Evolutionary conservation across 1,140 invertebrate genomes (phyloP).

Genomic region (Eriosoma lanigerum): DNA sequence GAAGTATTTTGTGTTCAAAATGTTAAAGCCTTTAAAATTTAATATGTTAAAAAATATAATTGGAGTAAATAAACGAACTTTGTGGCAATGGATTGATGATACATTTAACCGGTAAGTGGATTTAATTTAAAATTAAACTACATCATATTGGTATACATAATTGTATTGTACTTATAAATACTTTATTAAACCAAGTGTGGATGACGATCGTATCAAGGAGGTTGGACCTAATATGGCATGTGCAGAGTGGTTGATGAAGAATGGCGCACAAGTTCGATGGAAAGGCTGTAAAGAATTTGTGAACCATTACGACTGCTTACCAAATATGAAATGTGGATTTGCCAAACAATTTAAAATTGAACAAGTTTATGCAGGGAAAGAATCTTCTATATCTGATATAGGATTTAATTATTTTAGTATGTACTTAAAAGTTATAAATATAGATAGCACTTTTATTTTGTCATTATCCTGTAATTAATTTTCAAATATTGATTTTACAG

Average conservation of each 20-base stretch:
- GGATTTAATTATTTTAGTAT: conserved; percentile 79
- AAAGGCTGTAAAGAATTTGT: conserved; percentile 61
- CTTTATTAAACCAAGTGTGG: conserved; percentile 52
- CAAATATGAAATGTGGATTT: conserved; percentile 56
- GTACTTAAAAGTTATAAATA: conserved; percentile 53
- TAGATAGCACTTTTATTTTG: too few relatives aligned
- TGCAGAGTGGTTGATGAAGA: conserved; percentile 85
- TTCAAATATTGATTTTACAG: conserved; percentile 7
- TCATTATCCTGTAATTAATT: too few relatives aligned
- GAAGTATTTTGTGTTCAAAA: not conserved
- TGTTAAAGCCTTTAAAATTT: not conserved
- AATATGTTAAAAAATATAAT: not conserved
- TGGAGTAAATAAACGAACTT: not conserved
- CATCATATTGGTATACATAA: not conserved
- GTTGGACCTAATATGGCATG: conserved; percentile 84
- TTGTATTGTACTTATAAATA: not conserved
- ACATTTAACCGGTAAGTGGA: conserved; percentile 31
- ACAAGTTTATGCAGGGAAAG: conserved; percentile 71
- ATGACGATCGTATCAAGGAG: conserved; percentile 65
- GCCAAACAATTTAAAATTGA: conserved; percentile 63
- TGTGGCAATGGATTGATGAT: conserved; percentile 45
- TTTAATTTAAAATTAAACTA: not conserved
- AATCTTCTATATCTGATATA: conserved; percentile 74
- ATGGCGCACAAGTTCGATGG: conserved; percentile 77
- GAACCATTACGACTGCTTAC: conserved; percentile 72